phyloP scores from a whole-genome alignment of 1,140 invertebrate genomes.

The Drosophila eugracilis region DNA sequence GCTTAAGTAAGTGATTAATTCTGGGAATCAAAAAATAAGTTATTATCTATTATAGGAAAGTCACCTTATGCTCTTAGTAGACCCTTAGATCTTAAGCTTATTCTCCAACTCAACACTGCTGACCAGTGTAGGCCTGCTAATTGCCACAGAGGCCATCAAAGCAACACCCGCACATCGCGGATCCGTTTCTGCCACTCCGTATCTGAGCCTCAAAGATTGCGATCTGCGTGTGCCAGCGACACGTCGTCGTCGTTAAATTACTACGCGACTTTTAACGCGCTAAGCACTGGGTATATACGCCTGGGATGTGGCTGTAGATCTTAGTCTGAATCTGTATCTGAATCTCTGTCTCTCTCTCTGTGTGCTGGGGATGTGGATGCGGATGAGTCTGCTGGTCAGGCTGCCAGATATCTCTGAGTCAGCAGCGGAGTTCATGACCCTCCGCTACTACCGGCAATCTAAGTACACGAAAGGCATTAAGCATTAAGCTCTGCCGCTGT shows the following conservation, averaged over 20 bases:
- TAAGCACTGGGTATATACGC: slow-evolving; percentile 63
- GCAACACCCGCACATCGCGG: slow-evolving; percentile 70
- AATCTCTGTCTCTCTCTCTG: too few species aligned
- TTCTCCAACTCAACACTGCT: not conserved
- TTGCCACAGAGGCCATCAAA: slow-evolving; percentile 57
- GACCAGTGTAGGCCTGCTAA: slow-evolving; percentile 55
- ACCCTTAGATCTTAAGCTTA: not conserved
- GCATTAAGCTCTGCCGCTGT: slow-evolving; percentile 49
- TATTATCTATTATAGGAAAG: too few species aligned
- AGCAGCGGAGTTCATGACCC: slow-evolving; percentile 62
- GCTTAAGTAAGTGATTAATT: too few species aligned
- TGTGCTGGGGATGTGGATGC: slow-evolving; percentile 18
- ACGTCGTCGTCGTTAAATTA: slow-evolving; percentile 81
- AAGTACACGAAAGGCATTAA: too few species aligned
- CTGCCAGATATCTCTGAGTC: slow-evolving; percentile 26
- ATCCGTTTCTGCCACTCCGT: slow-evolving; percentile 36
- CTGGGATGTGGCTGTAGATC: slow-evolving; percentile 15
- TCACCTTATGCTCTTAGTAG: not conserved
- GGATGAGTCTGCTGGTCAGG: slow-evolving; percentile 26
- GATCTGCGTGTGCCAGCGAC: slow-evolving; percentile 71
- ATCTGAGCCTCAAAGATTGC: slow-evolving; percentile 65
- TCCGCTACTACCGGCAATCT: too few species aligned
- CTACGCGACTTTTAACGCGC: slow-evolving; percentile 76
- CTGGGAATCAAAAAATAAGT: too few species aligned
- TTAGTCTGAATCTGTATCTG: not conserved